Evolutionary conservation across 2,888 invertebrate species (phyloP).

Genomic region (Tuta absoluta): DNA sequence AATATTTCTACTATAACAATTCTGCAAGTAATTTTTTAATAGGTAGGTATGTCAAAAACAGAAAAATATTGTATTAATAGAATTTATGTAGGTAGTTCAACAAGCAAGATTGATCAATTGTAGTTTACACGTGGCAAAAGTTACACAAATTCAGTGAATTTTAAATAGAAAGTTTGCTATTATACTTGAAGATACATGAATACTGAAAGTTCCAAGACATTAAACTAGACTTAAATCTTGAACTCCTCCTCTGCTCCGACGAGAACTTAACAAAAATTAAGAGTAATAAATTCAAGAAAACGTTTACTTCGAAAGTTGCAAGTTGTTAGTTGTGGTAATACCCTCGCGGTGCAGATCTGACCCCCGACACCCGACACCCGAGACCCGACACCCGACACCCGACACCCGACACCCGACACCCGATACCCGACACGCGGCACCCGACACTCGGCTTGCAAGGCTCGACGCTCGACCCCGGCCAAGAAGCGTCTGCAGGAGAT

Average conservation of each 20-base stretch:
- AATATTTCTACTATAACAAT: too few species aligned
- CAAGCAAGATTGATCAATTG: too few species aligned
- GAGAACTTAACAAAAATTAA: slow-evolving; percentile 15
- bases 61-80: too few species aligned
- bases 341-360: background rate
- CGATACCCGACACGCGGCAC: too few species aligned
- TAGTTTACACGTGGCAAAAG: background rate
- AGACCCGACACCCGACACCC: background rate
- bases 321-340: slow-evolving; percentile 15
- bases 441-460: background rate
- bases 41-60: too few species aligned
- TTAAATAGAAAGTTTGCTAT: background rate
- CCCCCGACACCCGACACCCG: background rate
- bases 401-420: background rate
- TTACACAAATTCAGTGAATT: background rate
- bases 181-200: background rate
- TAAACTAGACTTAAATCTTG: slow-evolving; percentile 1
- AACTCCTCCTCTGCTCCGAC: background rate
- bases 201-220: background rate
- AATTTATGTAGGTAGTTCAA: too few species aligned
- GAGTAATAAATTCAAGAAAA: slow-evolving; percentile 19
- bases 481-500: background rate
- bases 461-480: background rate
- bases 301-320: slow-evolving; percentile 20
- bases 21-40: too few species aligned